phyloP scores from a whole-genome alignment of 2,888 invertebrate species.

The Agrilus biguttatus region DNA sequence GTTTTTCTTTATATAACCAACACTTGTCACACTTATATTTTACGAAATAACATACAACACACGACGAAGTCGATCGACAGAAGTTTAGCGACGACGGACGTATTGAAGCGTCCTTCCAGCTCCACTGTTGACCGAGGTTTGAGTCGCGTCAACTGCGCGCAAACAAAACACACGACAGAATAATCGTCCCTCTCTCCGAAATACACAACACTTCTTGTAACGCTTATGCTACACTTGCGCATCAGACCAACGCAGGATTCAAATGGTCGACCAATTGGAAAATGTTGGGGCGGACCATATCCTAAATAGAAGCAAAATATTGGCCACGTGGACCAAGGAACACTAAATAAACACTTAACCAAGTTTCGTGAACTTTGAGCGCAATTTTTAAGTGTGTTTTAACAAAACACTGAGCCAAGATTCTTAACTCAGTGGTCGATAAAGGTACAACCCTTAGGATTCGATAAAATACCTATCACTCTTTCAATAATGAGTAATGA shows the following conservation, averaged over 20 bases:
- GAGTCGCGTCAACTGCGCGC: conserved; percentile 10
- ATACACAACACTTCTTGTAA: not conserved
- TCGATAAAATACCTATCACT: too few species aligned
- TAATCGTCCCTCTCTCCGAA: conserved; percentile 7
- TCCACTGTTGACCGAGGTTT: conserved; percentile 16
- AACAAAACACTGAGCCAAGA: too few species aligned
- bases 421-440: too few species aligned
- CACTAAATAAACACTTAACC: conserved; percentile 8
- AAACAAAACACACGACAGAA: conserved; percentile 4
- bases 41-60: too few species aligned
- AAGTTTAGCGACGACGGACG: too few species aligned
- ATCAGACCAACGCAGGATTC: conserved; percentile 13
- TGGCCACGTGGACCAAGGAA: conserved; percentile 19
- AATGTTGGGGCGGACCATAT: conserved; percentile 21
- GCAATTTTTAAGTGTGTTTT: too few species aligned
- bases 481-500: too few species aligned
- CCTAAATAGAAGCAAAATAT: conserved; percentile 26
- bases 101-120: conserved; percentile 15
- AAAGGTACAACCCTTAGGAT: too few species aligned
- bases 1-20: conserved; percentile 2
- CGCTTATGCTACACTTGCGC: conserved; percentile 4
- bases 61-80: too few species aligned
- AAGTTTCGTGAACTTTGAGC: too few species aligned
- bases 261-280: conserved; percentile 19
- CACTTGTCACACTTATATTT: conserved; percentile 5